Conservation (phyloP, 2,113 vertebrate genomes). For the Picathartes gymnocephalus region DNA sequence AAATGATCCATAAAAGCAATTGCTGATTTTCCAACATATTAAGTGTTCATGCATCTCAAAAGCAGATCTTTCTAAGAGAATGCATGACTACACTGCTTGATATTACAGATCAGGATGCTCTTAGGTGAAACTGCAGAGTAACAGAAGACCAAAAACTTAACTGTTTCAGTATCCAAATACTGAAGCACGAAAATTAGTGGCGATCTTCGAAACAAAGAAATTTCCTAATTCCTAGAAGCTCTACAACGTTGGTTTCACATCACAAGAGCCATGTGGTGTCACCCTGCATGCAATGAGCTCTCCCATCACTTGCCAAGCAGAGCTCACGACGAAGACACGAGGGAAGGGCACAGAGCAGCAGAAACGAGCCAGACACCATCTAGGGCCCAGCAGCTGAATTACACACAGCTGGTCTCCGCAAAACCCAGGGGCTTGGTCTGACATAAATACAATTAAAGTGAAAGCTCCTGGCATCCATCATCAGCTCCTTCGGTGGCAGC, state of each 20-base stretch:
- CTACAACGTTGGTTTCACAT: background rate
- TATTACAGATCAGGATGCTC: background rate
- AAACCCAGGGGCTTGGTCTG: background rate
- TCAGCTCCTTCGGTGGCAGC: background rate
- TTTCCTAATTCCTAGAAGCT: background rate
- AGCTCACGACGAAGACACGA: background rate
- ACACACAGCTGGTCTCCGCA: background rate
- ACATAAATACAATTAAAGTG: background rate
- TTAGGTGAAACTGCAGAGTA: background rate
- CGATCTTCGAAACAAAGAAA: background rate
- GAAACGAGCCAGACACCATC: background rate
- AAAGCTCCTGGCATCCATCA: background rate
- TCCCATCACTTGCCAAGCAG: background rate
- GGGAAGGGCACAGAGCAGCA: background rate
- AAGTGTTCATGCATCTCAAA: background rate
- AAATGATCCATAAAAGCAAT: background rate
- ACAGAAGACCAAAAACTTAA: background rate
- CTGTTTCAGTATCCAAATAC: background rate
- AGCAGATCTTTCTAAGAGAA: background rate
- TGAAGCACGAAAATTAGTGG: background rate
- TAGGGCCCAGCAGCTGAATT: background rate
- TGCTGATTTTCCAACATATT: background rate
- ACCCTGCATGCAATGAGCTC: rapidly evolving
- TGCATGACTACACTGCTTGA: background rate
- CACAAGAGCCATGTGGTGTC: too few species aligned